Evolutionary conservation across 2,888 invertebrate genomes (phyloP), one percentile per base, ranked within the genome.

Genomic region (Nymphalis polychloros): DNA sequence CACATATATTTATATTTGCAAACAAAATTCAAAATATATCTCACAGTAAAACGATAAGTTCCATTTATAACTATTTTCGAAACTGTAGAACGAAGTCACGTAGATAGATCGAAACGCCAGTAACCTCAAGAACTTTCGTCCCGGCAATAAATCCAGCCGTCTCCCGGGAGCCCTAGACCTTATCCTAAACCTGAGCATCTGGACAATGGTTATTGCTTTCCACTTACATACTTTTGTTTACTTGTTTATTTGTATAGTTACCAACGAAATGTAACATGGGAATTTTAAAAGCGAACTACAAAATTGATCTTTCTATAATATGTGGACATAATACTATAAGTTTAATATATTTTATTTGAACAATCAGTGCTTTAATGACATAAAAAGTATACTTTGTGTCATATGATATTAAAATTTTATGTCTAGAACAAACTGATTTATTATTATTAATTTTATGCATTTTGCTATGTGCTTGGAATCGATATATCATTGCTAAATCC

Each of bases 91-190:
- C 55, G 4, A 55, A 55, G 55, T 55, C 55, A 55, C 55, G 55
- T 55, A 55, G 55, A 31, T 17, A 55, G 52, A 52, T 52, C 52
- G 31, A 55, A 55, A 31, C 55, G 17, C 17, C 17, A 31, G 55
- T 17, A 52, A 52, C 52, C 52, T 35, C 27, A 55, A 17, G 59
- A 68, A 63, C 46, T 68, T 63, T 52, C 52, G 23, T 66, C 59
- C 57, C 49, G 57, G 60, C 52, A 60, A 69, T 69, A 68, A 68
- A 71, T 71, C 68, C 52, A 63, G 60, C 48, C 27, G 35, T 66
- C 69, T 57, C 69, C 61, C 48, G 71, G 71, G 71, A 71, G 61
- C 49, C 48, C 71, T 66, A 63, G 55, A 68, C 66, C 71, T 61
- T 61, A 66, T 62, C 64, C 65, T 48, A 52, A 59, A 64, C 55